Evolutionary conservation across 1,140 invertebrate genomes (phyloP), one percentile per base, ranked within the genome.

Genomic region (Stratiolaelaps scimitus): DNA sequence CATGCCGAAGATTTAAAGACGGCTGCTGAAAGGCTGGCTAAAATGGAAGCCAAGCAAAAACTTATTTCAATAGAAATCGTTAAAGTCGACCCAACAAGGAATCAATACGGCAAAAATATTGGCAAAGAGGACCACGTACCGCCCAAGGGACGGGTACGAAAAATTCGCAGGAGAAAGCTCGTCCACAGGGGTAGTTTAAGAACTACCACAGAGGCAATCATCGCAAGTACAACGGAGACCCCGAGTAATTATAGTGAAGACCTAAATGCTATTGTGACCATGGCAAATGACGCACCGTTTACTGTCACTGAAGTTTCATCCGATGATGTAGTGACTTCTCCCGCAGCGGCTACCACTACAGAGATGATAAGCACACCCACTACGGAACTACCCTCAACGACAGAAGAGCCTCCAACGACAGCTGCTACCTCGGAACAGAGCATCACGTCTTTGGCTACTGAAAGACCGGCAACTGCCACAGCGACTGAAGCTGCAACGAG

Each of bases 111-210:
- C 2, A 26, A 60, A 34, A 26, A 60, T 10, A 40, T 40, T 40
- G 34, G 5, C 34, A 40, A 40, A 4, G 5, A 40, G 34, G 34
- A 40, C 10, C 34, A 40, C 4, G 34, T 40, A 10, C 5, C 10
- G 34, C 10, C 34, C 5, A 40, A 40, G 10, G 10, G 34, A 10
- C 34, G 10, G 53, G 23, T 60, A 6, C 53, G 53, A 1, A 60
- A 60, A 34, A 60, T 60, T 34, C 53, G 53, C 23, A 15, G 53
- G n/a, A 17, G 53, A 34, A 60, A 60, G 34, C 53, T 60, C 53
- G 53, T 60, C 15, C n/a, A 26, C 23, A 60, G 34, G 20, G 53
- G 53, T 1, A 60, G 53, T 60, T 34, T 60, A 26, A 60, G 23
- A 60, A 26, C 34, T 1, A 10, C 26, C 23, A 60, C 53, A 15